Conservation (phyloP, 2,797 vertebrate species). For the Phylloscopus collybita region DNA sequence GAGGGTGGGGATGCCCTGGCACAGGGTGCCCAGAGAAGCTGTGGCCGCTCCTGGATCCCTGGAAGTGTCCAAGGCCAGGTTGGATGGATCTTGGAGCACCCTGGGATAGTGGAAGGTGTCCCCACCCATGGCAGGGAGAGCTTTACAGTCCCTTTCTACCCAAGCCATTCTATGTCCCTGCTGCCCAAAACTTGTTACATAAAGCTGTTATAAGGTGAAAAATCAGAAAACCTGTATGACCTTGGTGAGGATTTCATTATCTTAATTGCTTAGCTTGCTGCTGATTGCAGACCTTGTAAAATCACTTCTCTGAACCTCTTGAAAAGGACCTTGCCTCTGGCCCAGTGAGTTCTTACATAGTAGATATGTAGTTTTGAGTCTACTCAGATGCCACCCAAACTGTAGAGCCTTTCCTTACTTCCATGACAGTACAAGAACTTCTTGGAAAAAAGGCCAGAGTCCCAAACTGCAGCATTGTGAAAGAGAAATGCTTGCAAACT, state of each 20-base stretch:
- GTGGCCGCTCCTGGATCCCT: background rate
- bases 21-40: background rate
- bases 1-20: rapidly evolving
- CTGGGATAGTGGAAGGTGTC: background rate
- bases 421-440: background rate
- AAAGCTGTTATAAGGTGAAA: background rate
- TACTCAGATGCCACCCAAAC: background rate
- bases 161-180: background rate
- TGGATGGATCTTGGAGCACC: rapidly evolving
- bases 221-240: background rate
- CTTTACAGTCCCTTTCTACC: background rate
- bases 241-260: background rate
- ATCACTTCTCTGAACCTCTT: background rate
- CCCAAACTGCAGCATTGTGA: background rate
- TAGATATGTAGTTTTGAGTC: background rate
- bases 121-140: background rate
- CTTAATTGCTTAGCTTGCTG: background rate
- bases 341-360: background rate
- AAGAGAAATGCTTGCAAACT: background rate
- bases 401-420: background rate
- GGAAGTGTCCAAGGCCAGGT: rapidly evolving
- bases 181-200: background rate
- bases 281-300: background rate
- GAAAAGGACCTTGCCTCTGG: background rate
- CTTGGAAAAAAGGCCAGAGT: background rate